phyloP scores from a whole-genome alignment of 1,140 invertebrate species.

The Pseudomyrmex pallidus region DNA sequence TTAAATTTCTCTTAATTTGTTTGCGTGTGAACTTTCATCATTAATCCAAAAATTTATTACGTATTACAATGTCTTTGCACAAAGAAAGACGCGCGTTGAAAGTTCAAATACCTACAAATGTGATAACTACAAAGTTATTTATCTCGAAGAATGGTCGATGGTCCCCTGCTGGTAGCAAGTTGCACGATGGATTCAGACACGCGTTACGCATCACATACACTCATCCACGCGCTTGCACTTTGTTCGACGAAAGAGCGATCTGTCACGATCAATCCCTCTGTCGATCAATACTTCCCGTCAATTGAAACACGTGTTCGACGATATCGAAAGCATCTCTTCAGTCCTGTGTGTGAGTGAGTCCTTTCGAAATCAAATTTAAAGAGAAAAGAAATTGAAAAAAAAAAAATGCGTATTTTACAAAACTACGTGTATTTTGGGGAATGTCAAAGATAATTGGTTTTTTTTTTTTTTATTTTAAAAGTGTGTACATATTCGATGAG shows the following conservation, averaged over 20 bases:
- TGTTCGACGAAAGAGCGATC: conserved; percentile 13
- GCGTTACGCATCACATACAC: conserved; percentile 18
- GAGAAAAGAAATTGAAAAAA: background rate
- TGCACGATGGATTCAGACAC: background rate
- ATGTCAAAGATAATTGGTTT: too few relatives aligned
- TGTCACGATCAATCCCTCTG: conserved; percentile 12
- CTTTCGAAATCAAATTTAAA: background rate
- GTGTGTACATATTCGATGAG: too few relatives aligned
- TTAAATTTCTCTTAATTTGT: too few relatives aligned
- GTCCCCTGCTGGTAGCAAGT: conserved; percentile 15
- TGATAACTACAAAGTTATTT: conserved; percentile 9
- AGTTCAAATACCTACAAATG: background rate
- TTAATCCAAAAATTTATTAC: too few relatives aligned
- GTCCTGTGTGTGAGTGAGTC: too few relatives aligned
- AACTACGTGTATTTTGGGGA: too few relatives aligned
- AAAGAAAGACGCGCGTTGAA: background rate
- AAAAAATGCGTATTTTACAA: too few relatives aligned
- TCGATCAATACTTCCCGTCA: background rate
- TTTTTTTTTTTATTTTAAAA: too few relatives aligned
- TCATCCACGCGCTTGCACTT: conserved; percentile 32
- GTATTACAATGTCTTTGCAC: background rate
- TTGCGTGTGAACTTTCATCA: too few relatives aligned
- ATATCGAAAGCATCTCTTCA: background rate
- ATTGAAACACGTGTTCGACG: conserved; percentile 6
- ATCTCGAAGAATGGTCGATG: conserved; percentile 6